Evolutionary conservation across 2,113 vertebrate genomes (phyloP).

Genomic region (Mesembrinibis cayennensis): DNA sequence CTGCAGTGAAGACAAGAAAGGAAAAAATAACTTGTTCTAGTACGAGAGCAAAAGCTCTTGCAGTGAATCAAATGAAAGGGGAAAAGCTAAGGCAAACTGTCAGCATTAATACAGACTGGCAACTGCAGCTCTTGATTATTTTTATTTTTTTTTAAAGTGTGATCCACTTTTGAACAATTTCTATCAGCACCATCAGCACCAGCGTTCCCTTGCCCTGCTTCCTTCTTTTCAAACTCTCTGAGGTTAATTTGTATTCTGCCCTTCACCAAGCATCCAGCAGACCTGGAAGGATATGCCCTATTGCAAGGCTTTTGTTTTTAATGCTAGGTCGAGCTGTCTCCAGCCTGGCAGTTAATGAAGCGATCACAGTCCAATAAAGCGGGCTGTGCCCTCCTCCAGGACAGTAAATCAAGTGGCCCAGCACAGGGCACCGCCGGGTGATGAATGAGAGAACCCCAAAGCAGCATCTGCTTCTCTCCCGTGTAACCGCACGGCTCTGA

Average conservation of each 20-base stretch:
- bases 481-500: rapidly evolving
- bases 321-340: not conserved
- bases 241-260: not conserved
- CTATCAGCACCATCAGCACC: not conserved
- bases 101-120: not conserved
- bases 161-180: not conserved
- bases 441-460: not conserved
- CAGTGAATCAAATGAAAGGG: not conserved
- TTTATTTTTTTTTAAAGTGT: not conserved
- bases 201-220: not conserved
- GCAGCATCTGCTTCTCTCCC: not conserved
- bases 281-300: not conserved
- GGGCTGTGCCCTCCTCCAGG: not conserved
- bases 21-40: not conserved
- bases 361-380: not conserved
- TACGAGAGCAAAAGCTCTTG: not conserved
- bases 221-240: not conserved
- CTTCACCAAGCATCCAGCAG: not conserved
- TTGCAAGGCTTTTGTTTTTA: not conserved
- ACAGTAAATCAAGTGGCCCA: not conserved
- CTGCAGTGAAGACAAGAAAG: not conserved
- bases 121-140: not conserved
- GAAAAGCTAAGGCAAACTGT: not conserved
- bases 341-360: not conserved
- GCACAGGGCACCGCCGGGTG: not conserved